Conservation (phyloP, 2,113 vertebrate genomes). For the Odobenus rosmarus region DNA sequence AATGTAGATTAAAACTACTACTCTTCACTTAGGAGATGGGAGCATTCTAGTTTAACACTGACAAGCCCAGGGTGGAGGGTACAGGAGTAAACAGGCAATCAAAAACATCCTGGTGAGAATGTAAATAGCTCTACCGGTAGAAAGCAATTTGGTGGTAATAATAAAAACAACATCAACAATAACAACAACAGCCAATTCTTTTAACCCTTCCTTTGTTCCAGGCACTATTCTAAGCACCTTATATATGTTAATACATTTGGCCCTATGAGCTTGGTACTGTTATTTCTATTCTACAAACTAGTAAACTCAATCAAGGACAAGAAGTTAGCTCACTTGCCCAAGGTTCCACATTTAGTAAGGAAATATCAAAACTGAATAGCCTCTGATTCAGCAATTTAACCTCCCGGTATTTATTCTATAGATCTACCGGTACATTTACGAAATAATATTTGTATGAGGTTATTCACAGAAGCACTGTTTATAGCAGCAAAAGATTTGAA, state of each 20-base stretch:
- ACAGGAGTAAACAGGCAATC: not conserved
- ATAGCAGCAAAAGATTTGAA: not conserved
- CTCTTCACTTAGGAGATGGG: not conserved
- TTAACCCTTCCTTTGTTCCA: not conserved
- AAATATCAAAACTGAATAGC: not conserved
- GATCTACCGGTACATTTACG: not conserved
- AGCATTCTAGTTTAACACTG: not conserved
- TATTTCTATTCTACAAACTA: not conserved
- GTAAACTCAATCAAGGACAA: not conserved
- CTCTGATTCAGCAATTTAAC: not conserved
- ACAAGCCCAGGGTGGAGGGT: not conserved
- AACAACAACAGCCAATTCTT: not conserved
- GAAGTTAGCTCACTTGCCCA: not conserved
- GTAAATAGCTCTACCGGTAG: not conserved
- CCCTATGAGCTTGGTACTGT: not conserved
- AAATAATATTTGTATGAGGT: not conserved
- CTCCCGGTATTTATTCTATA: constrained; percentile 13
- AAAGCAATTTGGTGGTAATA: not conserved
- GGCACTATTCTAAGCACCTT: not conserved
- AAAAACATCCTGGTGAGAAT: not conserved
- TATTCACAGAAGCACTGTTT: not conserved
- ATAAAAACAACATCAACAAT: not conserved
- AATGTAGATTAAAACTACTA: not conserved
- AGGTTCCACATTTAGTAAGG: not conserved
- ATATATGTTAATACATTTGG: not conserved